Evolutionary conservation across 2,888 invertebrate species (phyloP).

Genomic region (Diarsia rubi): DNA sequence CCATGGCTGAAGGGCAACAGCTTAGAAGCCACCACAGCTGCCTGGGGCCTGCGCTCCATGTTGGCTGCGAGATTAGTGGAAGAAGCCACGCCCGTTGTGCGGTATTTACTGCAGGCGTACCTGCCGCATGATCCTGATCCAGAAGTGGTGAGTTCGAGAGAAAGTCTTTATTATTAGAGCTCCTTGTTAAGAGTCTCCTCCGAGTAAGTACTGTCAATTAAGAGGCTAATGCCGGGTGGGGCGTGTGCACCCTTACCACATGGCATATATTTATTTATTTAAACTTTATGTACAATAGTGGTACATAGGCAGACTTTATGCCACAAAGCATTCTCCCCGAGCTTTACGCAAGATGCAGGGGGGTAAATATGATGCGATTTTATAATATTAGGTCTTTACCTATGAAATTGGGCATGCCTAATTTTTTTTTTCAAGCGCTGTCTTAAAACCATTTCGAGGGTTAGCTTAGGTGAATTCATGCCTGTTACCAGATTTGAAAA

Average conservation of each 20-base stretch:
- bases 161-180: neutral
- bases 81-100: constrained; percentile 82
- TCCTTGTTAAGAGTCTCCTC: neutral
- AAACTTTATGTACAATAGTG: too few species aligned
- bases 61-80: constrained; percentile 82
- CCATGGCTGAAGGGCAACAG: constrained; percentile 86
- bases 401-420: too few species aligned
- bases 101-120: constrained; percentile 80
- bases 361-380: neutral
- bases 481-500: too few species aligned
- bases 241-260: too few species aligned
- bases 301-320: too few species aligned
- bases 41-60: constrained; percentile 95
- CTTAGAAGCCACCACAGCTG: constrained; percentile 94
- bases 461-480: too few species aligned
- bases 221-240: neutral
- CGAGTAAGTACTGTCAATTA: neutral
- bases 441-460: too few species aligned
- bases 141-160: constrained; percentile 78
- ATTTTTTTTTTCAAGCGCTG: too few species aligned
- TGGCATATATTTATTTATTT: too few species aligned
- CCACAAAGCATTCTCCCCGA: too few species aligned
- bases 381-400: too few species aligned
- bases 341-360: neutral
- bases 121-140: constrained; percentile 81